A percentile compares a stretch with the other conserved stretches of the same genome.
phyloP scores from a whole-genome alignment of 2,113 vertebrate species.

The Ciconia maguari region DNA sequence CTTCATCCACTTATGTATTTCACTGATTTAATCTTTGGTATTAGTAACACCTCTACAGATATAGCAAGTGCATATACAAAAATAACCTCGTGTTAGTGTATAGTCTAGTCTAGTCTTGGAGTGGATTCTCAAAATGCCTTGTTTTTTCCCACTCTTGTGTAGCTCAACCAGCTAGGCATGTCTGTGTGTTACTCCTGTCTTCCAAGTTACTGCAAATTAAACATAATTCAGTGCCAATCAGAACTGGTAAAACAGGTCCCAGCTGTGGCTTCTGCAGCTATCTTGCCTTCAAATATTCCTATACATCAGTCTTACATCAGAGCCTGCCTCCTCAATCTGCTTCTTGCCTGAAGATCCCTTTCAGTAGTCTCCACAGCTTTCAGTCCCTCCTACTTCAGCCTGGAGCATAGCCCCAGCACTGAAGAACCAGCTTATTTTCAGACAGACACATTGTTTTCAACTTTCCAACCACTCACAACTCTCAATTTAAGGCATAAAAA shows the following conservation, averaged over 20 bases:
- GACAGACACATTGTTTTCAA: background rate
- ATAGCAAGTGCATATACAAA: background rate
- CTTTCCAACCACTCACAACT: background rate
- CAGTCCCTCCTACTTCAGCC: background rate
- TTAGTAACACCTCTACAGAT: background rate
- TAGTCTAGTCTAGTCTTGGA: background rate
- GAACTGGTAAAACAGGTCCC: background rate
- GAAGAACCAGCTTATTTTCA: background rate
- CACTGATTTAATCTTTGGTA: background rate
- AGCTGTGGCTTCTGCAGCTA: background rate
- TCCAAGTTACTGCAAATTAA: background rate
- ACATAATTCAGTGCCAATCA: background rate
- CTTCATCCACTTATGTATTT: background rate
- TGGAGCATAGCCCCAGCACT: background rate
- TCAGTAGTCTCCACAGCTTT: background rate
- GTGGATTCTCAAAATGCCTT: background rate
- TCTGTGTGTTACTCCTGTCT: background rate
- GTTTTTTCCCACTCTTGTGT: background rate
- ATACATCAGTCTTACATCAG: background rate
- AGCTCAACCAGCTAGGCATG: background rate
- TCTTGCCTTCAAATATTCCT: background rate
- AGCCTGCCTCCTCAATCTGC: background rate
- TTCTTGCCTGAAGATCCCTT: background rate
- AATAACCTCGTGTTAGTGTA: background rate
- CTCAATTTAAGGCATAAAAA: background rate